phyloP scores from a whole-genome alignment of 2,888 invertebrate species.

The Drosophila sordidapex region DNA sequence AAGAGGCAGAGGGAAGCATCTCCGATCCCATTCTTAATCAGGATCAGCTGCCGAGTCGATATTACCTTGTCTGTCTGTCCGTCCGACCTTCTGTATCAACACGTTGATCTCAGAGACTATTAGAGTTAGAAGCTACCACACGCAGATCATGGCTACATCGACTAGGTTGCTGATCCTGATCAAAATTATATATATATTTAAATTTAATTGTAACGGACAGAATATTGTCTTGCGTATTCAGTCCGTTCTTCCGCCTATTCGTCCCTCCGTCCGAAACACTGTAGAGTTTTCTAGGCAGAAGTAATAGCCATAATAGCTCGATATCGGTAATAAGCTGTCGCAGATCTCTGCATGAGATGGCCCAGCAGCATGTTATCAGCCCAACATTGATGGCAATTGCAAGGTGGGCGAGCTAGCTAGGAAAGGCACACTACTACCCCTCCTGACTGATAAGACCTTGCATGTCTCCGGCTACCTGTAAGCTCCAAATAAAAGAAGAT shows the following conservation, averaged over 20 bases:
- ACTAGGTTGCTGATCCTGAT: background rate
- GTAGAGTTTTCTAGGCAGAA: no score
- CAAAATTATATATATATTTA: background rate
- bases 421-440: no score
- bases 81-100: background rate
- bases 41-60: background rate
- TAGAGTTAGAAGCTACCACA: background rate
- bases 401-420: background rate
- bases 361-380: background rate
- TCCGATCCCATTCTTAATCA: background rate
- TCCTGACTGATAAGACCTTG: no score
- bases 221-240: no score
- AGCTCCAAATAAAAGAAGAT: no score
- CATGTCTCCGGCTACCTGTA: no score
- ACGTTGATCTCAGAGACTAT: background rate
- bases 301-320: background rate
- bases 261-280: no score
- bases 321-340: background rate
- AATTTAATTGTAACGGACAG: background rate
- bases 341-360: background rate
- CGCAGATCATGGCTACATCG: no score
- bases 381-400: background rate
- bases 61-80: background rate
- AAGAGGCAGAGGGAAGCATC: background rate
- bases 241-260: no score